phyloP scores from a whole-genome alignment of 2,888 invertebrate species.

The Bombylius major region DNA sequence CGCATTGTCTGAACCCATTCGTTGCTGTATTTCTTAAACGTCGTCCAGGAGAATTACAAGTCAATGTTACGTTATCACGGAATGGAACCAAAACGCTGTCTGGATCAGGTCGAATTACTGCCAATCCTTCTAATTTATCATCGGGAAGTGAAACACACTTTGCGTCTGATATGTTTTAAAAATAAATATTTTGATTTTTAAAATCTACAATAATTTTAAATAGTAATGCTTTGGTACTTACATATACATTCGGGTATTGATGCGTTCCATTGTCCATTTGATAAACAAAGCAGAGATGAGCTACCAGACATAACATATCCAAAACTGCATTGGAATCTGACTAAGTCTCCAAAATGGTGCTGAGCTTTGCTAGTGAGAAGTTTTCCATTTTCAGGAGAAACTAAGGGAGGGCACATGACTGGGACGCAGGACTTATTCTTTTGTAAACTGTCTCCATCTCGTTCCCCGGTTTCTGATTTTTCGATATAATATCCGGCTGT shows the following conservation, averaged over 20 bases:
- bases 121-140: slow-evolving; percentile 74
- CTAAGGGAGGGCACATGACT: slow-evolving; percentile 69
- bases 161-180: slow-evolving; percentile 50
- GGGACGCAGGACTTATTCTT: slow-evolving; percentile 92
- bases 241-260: slow-evolving; percentile 87
- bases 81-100: slow-evolving; percentile 78
- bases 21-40: slow-evolving; percentile 68
- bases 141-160: slow-evolving; percentile 82
- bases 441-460: slow-evolving; percentile 80
- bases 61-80: slow-evolving; percentile 78
- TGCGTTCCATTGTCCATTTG: slow-evolving; percentile 88
- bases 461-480: slow-evolving; percentile 68
- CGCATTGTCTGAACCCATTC: slow-evolving; percentile 83
- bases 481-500: slow-evolving; percentile 79
- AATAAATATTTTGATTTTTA: not conserved
- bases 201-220: no score
- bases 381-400: slow-evolving; percentile 73
- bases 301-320: slow-evolving; percentile 88
- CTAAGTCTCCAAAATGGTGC: slow-evolving; percentile 81
- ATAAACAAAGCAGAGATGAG: slow-evolving; percentile 72
- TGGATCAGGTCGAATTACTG: slow-evolving; percentile 63
- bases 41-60: slow-evolving; percentile 65
- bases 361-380: slow-evolving; percentile 66
- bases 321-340: slow-evolving; percentile 87
- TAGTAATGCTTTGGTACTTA: slow-evolving; percentile 39